Base-by-base conservation (phyloP, 1,140 invertebrate genomes). In the Melitaea cinxia region DNA sequence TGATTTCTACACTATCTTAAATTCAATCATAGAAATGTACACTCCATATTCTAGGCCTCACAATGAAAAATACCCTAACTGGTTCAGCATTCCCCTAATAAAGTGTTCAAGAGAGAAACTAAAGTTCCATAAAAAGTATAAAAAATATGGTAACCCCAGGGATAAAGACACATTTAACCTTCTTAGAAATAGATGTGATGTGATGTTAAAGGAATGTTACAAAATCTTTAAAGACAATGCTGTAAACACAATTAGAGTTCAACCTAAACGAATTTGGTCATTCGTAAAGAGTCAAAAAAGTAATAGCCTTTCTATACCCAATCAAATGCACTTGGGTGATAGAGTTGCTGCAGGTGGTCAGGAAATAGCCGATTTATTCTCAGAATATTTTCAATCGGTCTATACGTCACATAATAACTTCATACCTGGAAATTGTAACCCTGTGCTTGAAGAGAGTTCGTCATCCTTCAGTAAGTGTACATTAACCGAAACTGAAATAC, bases 391-490 rank as follows among this genome's bases (percentile, higher is more conserved):
- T 53, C 50, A 53, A 9, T 53, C 50, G 50, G 30, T 53, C 24
- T 53, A 53, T 53, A 53, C 50, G 1, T 28, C 50, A 28, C 50
- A 53, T 53, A 53, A 53, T 24, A 53, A 23, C 50, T 53, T 53
- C 30, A 23, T 14, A 37, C 35, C 35, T 14, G 15, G 15, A 37
- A 37, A 14, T 14, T 37, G n/a, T 37, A 37, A 37, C 35, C 6
- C n/a, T 37, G 35, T 37, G 15, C 35, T 37, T 14, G 15, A 14
- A 37, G 15, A 0, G 15, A 12, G 15, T 37, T 14, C 35, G 35
- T 14, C 35, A n/a, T n/a, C n/a, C n/a, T n/a, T n/a, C n/a, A n/a
- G n/a, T n/a, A 37, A 37, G 15, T 37, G 35, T 37, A 14, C 35
- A 15, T 10, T 60, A 26, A 15, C 57, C 23, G 45, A 60, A 10